A percentile compares a stretch with the other conserved stretches of the same genome.
Evolutionary conservation across 2,888 invertebrate genomes (phyloP).

Genomic region (Nemapogon koenigi): DNA sequence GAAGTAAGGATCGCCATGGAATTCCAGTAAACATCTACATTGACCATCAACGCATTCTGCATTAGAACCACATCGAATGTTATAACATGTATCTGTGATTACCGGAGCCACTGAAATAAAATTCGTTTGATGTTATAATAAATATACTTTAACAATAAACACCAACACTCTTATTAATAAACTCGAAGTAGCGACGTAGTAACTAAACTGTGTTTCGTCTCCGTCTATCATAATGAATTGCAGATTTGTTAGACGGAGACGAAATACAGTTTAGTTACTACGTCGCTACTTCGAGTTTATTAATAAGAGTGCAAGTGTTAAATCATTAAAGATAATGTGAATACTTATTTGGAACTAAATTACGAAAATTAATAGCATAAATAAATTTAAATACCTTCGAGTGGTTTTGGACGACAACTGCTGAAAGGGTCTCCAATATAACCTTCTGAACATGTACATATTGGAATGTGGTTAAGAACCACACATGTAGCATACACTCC

Average conservation of each 20-base stretch:
- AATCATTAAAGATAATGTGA: too few relatives aligned
- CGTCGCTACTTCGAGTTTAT: too few relatives aligned
- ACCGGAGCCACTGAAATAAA: constrained; percentile 37
- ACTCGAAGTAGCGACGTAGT: too few relatives aligned
- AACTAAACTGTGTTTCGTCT: too few relatives aligned
- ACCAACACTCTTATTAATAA: too few relatives aligned
- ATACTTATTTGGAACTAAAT: too few relatives aligned
- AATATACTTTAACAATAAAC: neutral
- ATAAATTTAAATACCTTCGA: constrained; percentile 59
- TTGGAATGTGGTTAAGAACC: constrained; percentile 77
- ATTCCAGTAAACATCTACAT: constrained; percentile 76
- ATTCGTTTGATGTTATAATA: constrained; percentile 1
- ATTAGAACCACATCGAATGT: constrained; percentile 73
- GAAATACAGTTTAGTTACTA: too few relatives aligned
- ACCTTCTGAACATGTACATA: constrained; percentile 75
- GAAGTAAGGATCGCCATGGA: constrained; percentile 75
- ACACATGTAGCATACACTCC: constrained; percentile 67
- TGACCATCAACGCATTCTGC: constrained; percentile 70
- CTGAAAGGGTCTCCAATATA: constrained; percentile 79
- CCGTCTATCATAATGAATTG: too few relatives aligned
- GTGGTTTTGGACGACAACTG: constrained; percentile 57
- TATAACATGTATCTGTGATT: constrained; percentile 69
- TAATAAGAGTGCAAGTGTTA: too few relatives aligned
- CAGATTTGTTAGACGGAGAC: too few relatives aligned
- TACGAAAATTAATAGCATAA: too few relatives aligned